Evolutionary conservation across 1,140 invertebrate genomes (phyloP).

Genomic region (Euura lappo): DNA sequence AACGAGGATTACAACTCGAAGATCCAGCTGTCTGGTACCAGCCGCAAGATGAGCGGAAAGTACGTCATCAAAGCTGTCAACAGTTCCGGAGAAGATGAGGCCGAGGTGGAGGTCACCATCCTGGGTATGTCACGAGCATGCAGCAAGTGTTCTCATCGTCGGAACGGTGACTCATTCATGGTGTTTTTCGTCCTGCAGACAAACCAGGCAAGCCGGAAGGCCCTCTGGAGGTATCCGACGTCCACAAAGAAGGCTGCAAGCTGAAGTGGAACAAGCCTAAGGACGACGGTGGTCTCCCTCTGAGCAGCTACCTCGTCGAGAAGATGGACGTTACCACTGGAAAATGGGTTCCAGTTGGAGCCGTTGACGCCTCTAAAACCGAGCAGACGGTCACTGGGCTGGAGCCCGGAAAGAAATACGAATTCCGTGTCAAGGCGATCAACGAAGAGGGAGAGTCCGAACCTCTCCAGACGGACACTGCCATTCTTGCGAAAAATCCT

Average conservation of each 20-base stretch:
- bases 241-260: slow-evolving; percentile 95
- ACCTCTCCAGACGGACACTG: slow-evolving; percentile 85
- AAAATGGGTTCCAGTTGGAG: slow-evolving; percentile 86
- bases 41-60: slow-evolving; percentile 84
- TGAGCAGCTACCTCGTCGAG: slow-evolving; percentile 90
- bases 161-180: not conserved
- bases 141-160: slow-evolving; percentile 10
- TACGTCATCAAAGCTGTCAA: slow-evolving; percentile 94
- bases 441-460: slow-evolving; percentile 97
- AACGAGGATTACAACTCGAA: slow-evolving; percentile 95
- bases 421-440: slow-evolving; percentile 93
- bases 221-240: slow-evolving; percentile 88
- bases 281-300: slow-evolving; percentile 93
- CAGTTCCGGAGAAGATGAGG: slow-evolving; percentile 90
- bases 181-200: slow-evolving; percentile 63
- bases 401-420: slow-evolving; percentile 90
- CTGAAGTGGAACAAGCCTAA: slow-evolving; percentile 94
- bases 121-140: slow-evolving; percentile 65
- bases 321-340: slow-evolving; percentile 90
- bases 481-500: slow-evolving; percentile 94
- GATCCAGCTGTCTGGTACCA: slow-evolving; percentile 80
- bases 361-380: slow-evolving; percentile 86
- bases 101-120: slow-evolving; percentile 92
- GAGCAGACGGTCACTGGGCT: slow-evolving; percentile 88
- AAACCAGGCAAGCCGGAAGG: slow-evolving; percentile 95